Conservation (phyloP, 2,888 invertebrate species). For the Tiliacea aurago region DNA sequence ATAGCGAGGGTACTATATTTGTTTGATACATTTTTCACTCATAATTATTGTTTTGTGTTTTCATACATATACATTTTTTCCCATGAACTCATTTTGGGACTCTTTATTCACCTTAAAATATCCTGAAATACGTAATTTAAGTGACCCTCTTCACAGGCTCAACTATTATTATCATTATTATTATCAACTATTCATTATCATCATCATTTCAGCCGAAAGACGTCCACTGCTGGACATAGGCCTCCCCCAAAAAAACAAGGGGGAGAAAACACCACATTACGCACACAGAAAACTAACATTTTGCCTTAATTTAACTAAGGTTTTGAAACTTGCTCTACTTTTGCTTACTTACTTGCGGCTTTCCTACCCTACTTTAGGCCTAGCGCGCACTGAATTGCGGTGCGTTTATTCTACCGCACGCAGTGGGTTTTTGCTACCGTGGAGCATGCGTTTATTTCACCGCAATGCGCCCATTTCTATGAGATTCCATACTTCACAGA, state of each 20-base stretch:
- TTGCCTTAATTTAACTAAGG: slow-evolving; percentile 3
- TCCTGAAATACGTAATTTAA: not conserved
- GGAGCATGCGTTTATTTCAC: too few species aligned
- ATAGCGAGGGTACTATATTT: not conserved
- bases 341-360: too few species aligned
- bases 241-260: too few species aligned
- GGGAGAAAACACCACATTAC: not conserved
- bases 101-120: not conserved
- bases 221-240: too few species aligned
- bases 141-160: not conserved
- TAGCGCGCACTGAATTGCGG: too few species aligned
- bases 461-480: too few species aligned
- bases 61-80: not conserved
- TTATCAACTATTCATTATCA: too few species aligned
- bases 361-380: slow-evolving; percentile 35
- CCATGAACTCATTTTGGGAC: not conserved
- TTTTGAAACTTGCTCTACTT: too few species aligned
- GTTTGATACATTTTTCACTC: not conserved
- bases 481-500: too few species aligned
- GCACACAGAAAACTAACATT: slow-evolving; percentile 19
- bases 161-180: not conserved
- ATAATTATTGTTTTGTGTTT: not conserved
- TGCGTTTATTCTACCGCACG: too few species aligned
- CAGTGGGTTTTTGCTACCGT: too few species aligned
- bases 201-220: too few species aligned